A percentile compares a stretch with the other conserved stretches of the same genome.
Evolutionary conservation across 2,113 vertebrate species (phyloP).

Genomic region (Rutilus rutilus): DNA sequence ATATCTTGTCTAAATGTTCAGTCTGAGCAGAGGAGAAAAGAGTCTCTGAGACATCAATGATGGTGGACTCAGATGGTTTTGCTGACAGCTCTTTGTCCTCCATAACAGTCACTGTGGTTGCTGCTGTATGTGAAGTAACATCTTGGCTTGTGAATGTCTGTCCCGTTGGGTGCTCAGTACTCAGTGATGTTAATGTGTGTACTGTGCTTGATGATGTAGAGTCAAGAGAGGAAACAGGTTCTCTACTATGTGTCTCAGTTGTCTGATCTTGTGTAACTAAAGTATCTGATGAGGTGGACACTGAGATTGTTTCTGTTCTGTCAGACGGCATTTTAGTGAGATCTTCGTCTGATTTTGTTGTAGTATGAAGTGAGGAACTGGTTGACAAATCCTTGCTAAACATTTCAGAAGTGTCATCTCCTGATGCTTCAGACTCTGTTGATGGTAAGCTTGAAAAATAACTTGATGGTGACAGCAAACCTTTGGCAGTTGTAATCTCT

Average conservation of each 20-base stretch:
- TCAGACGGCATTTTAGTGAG: not conserved
- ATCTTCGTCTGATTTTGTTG: not conserved
- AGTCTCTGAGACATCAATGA: not conserved
- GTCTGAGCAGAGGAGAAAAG: not conserved
- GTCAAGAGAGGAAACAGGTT: not conserved
- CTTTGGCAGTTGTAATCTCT: not conserved
- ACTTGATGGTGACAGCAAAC: not conserved
- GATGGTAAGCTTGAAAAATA: not conserved
- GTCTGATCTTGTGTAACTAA: not conserved
- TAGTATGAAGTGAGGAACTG: no score
- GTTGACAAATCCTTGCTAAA: not conserved
- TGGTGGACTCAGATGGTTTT: not conserved
- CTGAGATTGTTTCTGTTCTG: not conserved
- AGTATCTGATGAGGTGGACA: not conserved
- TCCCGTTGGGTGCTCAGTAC: not conserved
- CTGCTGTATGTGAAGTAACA: not conserved
- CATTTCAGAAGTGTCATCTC: not conserved
- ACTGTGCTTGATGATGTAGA: not conserved
- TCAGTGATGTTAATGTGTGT: not conserved
- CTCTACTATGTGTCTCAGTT: not conserved
- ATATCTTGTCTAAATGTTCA: not conserved
- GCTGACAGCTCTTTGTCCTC: not conserved
- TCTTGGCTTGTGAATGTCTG: not conserved
- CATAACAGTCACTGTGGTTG: not conserved
- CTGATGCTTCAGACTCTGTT: not conserved